Base-by-base conservation (phyloP, 53 echinoderm and acorn worm species). In the Antedon mediterranea region DNA sequence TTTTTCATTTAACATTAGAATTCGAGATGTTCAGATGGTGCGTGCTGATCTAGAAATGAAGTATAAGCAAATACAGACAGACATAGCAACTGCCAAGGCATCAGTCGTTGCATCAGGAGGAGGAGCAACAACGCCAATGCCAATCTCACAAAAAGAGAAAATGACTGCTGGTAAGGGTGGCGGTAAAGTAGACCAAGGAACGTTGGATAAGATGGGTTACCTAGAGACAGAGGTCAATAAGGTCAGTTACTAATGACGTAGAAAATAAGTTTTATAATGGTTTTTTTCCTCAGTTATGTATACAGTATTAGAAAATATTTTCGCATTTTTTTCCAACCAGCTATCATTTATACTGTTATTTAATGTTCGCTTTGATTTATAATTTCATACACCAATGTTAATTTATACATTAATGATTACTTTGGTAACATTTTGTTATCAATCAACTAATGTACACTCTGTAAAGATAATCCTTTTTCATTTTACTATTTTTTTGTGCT, bases 21-120 rank as follows among this genome's bases (percentile, higher is more conserved):
- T 90, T 32, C 85, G 98, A 72, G 98, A 98, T 81, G 93, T 98
- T 6, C 98, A 98, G 81, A 98, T 98, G 98, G 85, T 98, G 0
- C 88, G 90, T 0, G 88, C 86, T 77, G 98, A 98, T 43, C 79
- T 98, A 20, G 70, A 84, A 8, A 71, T 75, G 32, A 98, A 98
- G 74, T 86, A 78, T 81, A 78, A 71, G 28, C 90, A 92, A 77
- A 73, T 97, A 20, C 72, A 80, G 28, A 71, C 76, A 32, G 90
- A 97, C 44, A 72, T 97, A 57, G 31, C 29, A 0, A 75, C 81
- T 4, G 87, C 75, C 27, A 81, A 90, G 86, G 86, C 84, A 57
- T 77, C 86, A 14, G 76, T 30, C 27, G 32, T 70, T 0, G 75
- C 57, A 14, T 75, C 9, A 18, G 34, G 76, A 31, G 30, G 75